These are phyloP conservation scores for Numenius arquata DNA, from an alignment of 2,113 vertebrate genomes.

Conservation along the genomic window DNA sequence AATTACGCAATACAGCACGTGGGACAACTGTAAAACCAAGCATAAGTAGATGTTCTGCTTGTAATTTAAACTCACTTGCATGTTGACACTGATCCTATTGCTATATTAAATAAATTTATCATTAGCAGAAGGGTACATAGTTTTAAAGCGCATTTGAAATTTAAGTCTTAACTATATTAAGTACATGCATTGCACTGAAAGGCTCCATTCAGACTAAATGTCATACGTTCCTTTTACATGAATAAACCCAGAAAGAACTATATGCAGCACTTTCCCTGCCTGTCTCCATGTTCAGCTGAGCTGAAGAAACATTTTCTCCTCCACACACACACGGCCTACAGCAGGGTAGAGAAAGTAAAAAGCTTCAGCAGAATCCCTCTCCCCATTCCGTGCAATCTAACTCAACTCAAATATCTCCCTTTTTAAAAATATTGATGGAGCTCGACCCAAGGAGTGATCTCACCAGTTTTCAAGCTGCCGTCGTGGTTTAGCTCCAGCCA, in stretches of 20 bases:
- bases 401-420: neutral
- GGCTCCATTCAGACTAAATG: slow-evolving; percentile 54
- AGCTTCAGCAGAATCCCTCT: neutral
- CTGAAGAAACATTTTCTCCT: neutral
- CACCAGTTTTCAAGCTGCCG: neutral
- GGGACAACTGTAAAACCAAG: neutral
- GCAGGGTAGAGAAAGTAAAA: neutral
- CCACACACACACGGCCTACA: neutral
- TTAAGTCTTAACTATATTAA: neutral
- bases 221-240: slow-evolving; percentile 56
- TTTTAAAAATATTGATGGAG: neutral
- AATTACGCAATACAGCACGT: neutral
- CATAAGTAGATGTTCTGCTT: neutral
- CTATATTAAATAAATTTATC: neutral
- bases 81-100: neutral
- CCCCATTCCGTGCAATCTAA: neutral
- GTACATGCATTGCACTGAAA: slow-evolving; percentile 33
- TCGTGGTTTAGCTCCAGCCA: neutral
- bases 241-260: slow-evolving; percentile 23
- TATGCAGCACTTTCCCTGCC: neutral
- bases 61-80: neutral
- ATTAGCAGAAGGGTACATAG: neutral
- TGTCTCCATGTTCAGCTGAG: neutral
- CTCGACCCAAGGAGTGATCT: neutral
- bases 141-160: neutral